Percentiles rank a stretch among this genome's conserved stretches.
These are phyloP conservation scores for Tetramorium parvispinum DNA, from an alignment of 1,140 invertebrate species.

Conservation along the genomic window DNA sequence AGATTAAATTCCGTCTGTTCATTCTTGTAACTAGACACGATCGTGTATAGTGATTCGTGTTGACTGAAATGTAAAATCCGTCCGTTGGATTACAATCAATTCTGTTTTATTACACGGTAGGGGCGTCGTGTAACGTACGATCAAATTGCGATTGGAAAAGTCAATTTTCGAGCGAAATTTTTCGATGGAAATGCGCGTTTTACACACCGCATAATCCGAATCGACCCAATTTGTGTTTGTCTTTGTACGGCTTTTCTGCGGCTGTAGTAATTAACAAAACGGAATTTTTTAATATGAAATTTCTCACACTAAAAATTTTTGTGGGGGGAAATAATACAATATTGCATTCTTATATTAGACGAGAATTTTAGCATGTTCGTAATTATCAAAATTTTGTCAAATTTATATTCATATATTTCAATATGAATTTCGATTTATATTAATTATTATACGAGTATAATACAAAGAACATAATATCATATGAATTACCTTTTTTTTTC, in stretches of 20 bases:
- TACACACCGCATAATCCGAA: neutral
- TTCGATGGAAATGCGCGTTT: neutral
- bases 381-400: constrained; percentile 11
- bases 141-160: constrained; percentile 11
- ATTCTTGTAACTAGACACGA: constrained; percentile 16
- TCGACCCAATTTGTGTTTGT: neutral
- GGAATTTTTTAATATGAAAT: neutral
- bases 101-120: constrained; percentile 22
- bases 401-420: constrained; percentile 8
- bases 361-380: neutral
- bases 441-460: neutral
- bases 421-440: constrained; percentile 1
- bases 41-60: neutral
- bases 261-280: neutral
- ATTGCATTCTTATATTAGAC: neutral
- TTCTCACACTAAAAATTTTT: neutral
- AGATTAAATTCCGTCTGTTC: constrained; percentile 31
- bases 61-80: neutral
- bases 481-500: neutral
- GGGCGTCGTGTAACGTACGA: neutral
- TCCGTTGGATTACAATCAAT: neutral
- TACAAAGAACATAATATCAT: neutral
- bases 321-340: neutral
- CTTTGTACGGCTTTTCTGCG: neutral
- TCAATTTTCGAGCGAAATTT: constrained; percentile 36